A percentile compares a stretch with the other conserved stretches of the same genome.
Conservation (phyloP, 1,140 invertebrate species). For the Aphaenogaster ashmeadi region DNA sequence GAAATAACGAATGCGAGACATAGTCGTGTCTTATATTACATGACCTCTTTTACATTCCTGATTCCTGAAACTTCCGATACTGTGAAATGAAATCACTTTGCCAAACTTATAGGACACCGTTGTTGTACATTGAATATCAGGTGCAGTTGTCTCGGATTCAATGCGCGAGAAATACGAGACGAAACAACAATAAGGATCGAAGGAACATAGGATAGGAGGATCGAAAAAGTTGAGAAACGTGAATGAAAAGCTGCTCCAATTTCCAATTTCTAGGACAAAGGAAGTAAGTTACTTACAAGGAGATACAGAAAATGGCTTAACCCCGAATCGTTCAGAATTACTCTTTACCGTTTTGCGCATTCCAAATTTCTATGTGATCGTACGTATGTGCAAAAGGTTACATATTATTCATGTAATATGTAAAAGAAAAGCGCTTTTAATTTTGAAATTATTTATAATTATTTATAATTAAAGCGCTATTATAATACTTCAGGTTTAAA, state of each 20-base stretch:
- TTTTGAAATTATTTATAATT: background rate
- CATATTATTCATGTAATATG: background rate
- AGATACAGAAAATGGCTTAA: background rate
- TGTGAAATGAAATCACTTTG: constrained; percentile 27
- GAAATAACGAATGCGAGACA: background rate
- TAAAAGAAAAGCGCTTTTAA: background rate
- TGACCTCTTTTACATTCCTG: background rate
- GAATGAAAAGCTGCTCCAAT: constrained; percentile 51
- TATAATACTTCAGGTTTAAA: background rate
- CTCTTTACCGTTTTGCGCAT: background rate
- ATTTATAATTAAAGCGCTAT: background rate
- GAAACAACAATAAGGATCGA: constrained; percentile 20
- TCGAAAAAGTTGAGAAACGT: constrained; percentile 27
- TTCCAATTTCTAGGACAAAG: constrained; percentile 35
- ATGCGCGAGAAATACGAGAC: constrained; percentile 17
- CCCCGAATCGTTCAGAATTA: background rate
- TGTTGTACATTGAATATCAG: constrained; percentile 8
- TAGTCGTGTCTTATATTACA: background rate
- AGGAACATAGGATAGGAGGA: background rate
- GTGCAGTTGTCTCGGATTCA: constrained; percentile 11
- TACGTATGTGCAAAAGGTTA: background rate
- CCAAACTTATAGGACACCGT: constrained; percentile 17
- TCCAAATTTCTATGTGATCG: background rate
- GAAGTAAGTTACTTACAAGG: constrained; percentile 15
- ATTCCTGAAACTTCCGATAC: constrained; percentile 10